A percentile compares a stretch with the other conserved stretches of the same genome.
phyloP scores from a whole-genome alignment of 2,888 invertebrate species.

The Eupeodes latifasciatus region DNA sequence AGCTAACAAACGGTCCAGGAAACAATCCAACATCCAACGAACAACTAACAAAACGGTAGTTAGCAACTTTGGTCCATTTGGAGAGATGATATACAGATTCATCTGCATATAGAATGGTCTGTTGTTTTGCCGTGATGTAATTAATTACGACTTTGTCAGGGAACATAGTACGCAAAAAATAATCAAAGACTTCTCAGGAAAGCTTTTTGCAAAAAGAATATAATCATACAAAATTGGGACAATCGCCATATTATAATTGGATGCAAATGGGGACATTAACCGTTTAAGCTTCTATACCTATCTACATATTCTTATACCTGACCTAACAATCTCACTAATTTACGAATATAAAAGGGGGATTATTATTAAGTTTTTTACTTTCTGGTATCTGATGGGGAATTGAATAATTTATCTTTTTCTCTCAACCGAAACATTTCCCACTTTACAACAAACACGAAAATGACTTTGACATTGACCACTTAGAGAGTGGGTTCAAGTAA shows the following conservation, averaged over 20 bases:
- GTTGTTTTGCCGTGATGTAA: conserved; percentile 40
- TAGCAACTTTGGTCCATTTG: conserved; percentile 60
- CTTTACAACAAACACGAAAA: conserved; percentile 34
- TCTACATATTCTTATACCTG: background rate
- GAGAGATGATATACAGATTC: conserved; percentile 45
- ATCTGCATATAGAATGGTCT: conserved; percentile 60
- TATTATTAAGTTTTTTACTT: background rate
- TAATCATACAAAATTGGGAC: conserved; percentile 28
- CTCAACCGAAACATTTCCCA: conserved; percentile 25
- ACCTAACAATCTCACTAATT: conserved; percentile 1
- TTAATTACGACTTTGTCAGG: conserved; percentile 67
- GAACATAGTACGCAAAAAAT: conserved; percentile 56
- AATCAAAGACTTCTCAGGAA: conserved; percentile 15
- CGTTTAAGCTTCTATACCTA: conserved; percentile 30
- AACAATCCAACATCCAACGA: conserved; percentile 25
- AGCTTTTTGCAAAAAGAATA: conserved; percentile 23
- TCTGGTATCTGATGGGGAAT: conserved; percentile 33
- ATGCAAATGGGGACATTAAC: conserved; percentile 55
- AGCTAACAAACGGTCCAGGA: background rate
- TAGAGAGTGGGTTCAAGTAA: conserved; percentile 50
- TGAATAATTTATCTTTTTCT: conserved; percentile 40
- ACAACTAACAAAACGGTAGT: conserved; percentile 50
- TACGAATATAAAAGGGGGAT: conserved; percentile 16
- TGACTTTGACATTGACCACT: conserved; percentile 75
- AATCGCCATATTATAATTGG: conserved; percentile 46